Evolutionary conservation across 2,888 invertebrate genomes (phyloP), one percentile per base, ranked within the genome.

Genomic region (Clistopyga incitator): DNA sequence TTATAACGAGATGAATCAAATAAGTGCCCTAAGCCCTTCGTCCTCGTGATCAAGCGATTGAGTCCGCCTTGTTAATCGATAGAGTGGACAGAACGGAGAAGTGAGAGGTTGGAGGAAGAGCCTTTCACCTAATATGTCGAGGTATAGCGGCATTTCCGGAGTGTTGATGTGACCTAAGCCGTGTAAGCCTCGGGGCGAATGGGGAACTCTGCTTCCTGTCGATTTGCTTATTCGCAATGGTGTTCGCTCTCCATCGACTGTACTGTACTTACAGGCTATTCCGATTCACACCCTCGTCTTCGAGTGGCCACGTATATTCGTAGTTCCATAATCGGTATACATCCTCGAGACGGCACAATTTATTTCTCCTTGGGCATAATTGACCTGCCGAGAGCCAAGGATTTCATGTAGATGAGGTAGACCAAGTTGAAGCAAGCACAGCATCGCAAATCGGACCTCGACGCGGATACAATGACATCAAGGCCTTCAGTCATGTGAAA

Each of bases 201-300:
- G 1, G 38, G 64, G 20, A 38, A 64, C 64, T 64, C 64, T 38
- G 34, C 64, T 64, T 64, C 64, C 64, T 42, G 64, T 64, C 64
- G 64, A 64, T 64, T 64, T 64, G 64, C 64, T 64, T 64, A 64
- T 64, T 64, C 18, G 42, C 64, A 64, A 20, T 42, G 64, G 64
- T 64, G 20, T 64, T 4, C 64, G 64, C 3, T 25, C 11, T 64
- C 38, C 10, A 3, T 10, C 1, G 20, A 18, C 3, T 11, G 64
- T 64, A 38, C 3, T 18, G 18, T 8, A 50, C 23, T n/a, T 29
- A 59, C 20, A 3, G 42, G 42, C 42, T 42, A 64, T 20, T 11
- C 42, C 18, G 42, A 42, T 64, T 64, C 34, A 20, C 64, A 64
- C 64, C 64, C 64, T 64, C 64, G 42, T 64, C 64, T 64, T 42